A percentile compares a stretch with the other conserved stretches of the same genome.
phyloP scores from a whole-genome alignment of 2,113 vertebrate species.

The Puffinus mauretanicus region DNA sequence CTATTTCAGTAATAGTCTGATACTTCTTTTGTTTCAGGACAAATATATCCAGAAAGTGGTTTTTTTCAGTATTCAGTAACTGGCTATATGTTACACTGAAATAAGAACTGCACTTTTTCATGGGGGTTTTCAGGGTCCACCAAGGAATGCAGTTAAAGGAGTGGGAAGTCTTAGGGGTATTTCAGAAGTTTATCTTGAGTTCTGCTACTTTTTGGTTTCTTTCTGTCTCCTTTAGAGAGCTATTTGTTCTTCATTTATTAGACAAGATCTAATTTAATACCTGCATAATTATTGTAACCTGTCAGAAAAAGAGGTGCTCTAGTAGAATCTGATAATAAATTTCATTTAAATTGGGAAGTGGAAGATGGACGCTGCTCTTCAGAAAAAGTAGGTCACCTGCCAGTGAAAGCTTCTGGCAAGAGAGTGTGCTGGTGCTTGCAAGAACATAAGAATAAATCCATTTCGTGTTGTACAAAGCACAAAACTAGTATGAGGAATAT shows the following conservation, averaged over 20 bases:
- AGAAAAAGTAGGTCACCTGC: neutral
- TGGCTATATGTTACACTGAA: neutral
- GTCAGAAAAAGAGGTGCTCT: neutral
- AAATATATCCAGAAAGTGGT: neutral
- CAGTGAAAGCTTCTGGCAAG: neutral
- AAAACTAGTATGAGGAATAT: neutral
- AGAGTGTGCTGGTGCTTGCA: neutral
- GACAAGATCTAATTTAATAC: neutral
- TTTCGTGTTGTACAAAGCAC: neutral
- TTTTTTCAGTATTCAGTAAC: neutral
- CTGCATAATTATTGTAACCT: neutral
- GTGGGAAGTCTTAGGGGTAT: neutral
- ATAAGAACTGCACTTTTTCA: neutral
- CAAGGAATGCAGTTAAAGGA: neutral
- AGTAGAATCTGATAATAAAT: neutral
- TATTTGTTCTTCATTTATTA: neutral
- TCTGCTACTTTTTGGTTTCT: neutral
- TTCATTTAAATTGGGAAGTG: neutral
- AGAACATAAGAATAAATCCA: neutral
- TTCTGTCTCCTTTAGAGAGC: neutral
- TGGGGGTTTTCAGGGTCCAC: accelerated
- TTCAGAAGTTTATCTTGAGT: neutral
- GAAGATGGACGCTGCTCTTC: neutral
- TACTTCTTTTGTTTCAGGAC: neutral
- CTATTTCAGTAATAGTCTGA: neutral